phyloP scores from a whole-genome alignment of 2,797 vertebrate species.

The Tokudaia muenninki region DNA sequence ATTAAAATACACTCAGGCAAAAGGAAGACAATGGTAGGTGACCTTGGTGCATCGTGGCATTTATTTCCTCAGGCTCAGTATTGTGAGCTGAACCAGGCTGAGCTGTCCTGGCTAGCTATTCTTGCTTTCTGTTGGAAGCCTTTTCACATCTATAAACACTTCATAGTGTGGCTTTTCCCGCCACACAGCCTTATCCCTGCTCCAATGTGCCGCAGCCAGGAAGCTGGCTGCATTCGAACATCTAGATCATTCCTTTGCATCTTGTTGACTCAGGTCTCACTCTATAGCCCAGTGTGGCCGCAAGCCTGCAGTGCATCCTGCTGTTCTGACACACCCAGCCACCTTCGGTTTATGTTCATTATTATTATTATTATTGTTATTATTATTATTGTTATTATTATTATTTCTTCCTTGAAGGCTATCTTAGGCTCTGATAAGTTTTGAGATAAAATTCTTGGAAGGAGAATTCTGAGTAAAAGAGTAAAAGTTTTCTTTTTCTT shows the following conservation, averaged over 20 bases:
- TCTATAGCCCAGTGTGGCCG: not conserved
- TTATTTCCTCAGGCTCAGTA: not conserved
- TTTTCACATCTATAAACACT: no score
- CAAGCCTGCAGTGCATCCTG: not conserved
- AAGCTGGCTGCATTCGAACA: not conserved
- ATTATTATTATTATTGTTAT: not conserved
- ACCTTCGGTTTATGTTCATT: not conserved
- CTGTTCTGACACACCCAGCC: not conserved
- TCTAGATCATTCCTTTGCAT: not conserved
- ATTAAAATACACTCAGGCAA: not conserved
- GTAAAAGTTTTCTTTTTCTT: not conserved
- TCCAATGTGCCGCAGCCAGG: not conserved
- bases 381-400: not conserved
- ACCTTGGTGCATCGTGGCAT: not conserved
- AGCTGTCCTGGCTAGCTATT: not conserved
- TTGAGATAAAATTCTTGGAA: slow-evolving; percentile 72
- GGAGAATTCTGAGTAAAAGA: slow-evolving; percentile 65
- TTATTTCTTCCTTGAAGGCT: slow-evolving; percentile 2
- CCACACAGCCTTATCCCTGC: not conserved
- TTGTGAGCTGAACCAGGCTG: not conserved
- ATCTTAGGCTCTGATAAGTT: slow-evolving; percentile 54
- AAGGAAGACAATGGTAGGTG: not conserved
- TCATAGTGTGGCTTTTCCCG: not conserved
- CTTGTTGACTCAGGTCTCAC: not conserved
- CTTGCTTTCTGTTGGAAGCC: not conserved